phyloP scores from a whole-genome alignment of 2,113 vertebrate species.

The Microtus montanus region DNA sequence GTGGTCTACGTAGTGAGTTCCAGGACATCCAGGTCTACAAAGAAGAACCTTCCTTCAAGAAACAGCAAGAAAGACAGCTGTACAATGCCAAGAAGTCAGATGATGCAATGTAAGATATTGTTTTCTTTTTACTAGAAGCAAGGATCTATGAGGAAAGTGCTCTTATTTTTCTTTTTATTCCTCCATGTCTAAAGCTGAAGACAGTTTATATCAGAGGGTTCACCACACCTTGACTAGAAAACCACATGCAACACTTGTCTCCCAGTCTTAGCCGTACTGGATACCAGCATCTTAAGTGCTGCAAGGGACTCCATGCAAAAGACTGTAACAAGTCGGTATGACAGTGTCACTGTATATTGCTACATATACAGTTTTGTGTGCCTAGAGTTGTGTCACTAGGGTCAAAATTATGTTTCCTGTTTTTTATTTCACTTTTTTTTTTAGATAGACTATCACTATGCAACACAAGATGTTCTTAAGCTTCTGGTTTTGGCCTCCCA shows the following conservation, averaged over 20 bases:
- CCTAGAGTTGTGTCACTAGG: not conserved
- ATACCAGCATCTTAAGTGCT: not conserved
- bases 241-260: not conserved
- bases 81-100: not conserved
- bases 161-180: not conserved
- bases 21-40: too few species aligned
- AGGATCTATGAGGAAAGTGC: not conserved
- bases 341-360: not conserved
- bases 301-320: not conserved
- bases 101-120: not conserved
- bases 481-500: not conserved
- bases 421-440: too few species aligned
- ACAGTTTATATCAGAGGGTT: too few species aligned
- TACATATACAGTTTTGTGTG: not conserved
- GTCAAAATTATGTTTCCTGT: not conserved
- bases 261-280: too few species aligned
- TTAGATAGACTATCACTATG: not conserved
- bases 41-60: not conserved
- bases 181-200: not conserved
- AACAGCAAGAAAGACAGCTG: not conserved
- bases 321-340: rapidly evolving
- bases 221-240: not conserved
- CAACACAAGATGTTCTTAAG: not conserved
- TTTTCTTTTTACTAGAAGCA: not conserved
- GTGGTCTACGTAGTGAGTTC: not conserved